phyloP scores from a whole-genome alignment of 1,140 invertebrate genomes.

The Drosophila oshimai region DNA sequence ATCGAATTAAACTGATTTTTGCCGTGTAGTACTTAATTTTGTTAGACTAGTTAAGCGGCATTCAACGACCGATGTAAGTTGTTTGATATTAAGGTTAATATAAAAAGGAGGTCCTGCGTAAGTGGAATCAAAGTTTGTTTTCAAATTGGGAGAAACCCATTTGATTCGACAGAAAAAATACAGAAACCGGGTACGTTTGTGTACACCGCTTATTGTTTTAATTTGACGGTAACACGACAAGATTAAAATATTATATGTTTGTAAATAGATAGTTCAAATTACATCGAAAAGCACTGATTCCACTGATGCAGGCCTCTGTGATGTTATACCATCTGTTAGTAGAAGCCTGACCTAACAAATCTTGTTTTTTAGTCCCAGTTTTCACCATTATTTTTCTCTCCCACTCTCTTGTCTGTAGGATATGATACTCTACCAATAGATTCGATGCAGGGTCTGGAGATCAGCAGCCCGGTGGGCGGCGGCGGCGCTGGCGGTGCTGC shows the following conservation, averaged over 20 bases:
- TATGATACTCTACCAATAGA: conserved; percentile 99
- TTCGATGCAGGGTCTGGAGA: conserved; percentile 96
- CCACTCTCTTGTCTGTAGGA: conserved; percentile 84
- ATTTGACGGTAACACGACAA: no score
- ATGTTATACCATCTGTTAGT: background rate
- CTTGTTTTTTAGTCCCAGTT: background rate
- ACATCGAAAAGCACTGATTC: background rate
- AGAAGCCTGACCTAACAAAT: background rate
- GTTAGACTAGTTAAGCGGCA: conserved; percentile 5
- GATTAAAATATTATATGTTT: no score
- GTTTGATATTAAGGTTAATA: conserved; percentile 9
- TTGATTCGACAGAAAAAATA: background rate
- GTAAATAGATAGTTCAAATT: background rate
- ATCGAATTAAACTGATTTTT: background rate
- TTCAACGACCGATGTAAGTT: conserved; percentile 17
- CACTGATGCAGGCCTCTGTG: conserved; percentile 3
- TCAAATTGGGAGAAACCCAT: background rate
- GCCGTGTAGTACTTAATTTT: conserved; percentile 8
- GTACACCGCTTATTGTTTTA: no score
- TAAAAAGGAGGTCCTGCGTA: background rate
- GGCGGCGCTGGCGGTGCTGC: conserved; percentile 45
- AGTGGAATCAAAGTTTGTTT: background rate
- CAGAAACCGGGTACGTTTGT: no score
- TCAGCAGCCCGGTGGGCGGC: conserved; percentile 87
- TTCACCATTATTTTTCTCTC: background rate